Base-by-base conservation (phyloP, 2,113 vertebrate genomes). In the Campylomormyrus tamandua region DNA sequence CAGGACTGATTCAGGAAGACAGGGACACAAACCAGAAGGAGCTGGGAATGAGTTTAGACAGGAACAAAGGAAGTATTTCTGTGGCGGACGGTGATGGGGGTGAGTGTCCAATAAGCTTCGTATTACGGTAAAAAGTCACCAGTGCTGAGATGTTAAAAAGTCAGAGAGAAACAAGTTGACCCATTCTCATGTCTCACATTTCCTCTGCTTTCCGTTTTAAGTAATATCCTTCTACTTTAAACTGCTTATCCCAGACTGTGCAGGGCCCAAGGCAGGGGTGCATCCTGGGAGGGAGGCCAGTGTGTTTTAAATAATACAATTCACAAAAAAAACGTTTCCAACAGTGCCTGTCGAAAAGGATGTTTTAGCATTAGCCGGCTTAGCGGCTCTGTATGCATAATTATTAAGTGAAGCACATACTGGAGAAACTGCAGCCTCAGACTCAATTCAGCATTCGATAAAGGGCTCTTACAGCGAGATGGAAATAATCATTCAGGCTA, bases 391-490 rank as follows among this genome's bases (percentile, higher is more conserved):
- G 27, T 88, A 27, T 42, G 52, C 50, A 27, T 31, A 87, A 87
- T 52, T 87, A 48, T 84, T 46, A 24, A 84, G 83, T n/a, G 83
- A 84, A 84, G 45, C 42, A 13, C 8, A 48, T 21, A n/a, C 9
- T 84, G 7, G 83, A 84, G 3, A 84, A 48, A 84, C 24, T 84
- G 19, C 42, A 15, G 45, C 39, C 45, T 48, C 45, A n/a, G 19
- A 84, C 35, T 84, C 83, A 84, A 48, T 84, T 84, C 42, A 48
- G 27, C 31, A 48, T 87, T 87, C n/a, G 24, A 87, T 52, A 87
- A 31, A 31, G 85, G 15, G 85, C 83, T 84, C 83, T 84, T 52
- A 35, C 10, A 7, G 50, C 8, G 27, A 35, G 17, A 53, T 13
- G 35, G 85, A 35, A 53, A 53, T 53, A 35, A 56, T 50, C 83